These are phyloP conservation scores for Nannoperca australis DNA, from an alignment of 2,797 vertebrate species.

Conservation along the genomic window DNA sequence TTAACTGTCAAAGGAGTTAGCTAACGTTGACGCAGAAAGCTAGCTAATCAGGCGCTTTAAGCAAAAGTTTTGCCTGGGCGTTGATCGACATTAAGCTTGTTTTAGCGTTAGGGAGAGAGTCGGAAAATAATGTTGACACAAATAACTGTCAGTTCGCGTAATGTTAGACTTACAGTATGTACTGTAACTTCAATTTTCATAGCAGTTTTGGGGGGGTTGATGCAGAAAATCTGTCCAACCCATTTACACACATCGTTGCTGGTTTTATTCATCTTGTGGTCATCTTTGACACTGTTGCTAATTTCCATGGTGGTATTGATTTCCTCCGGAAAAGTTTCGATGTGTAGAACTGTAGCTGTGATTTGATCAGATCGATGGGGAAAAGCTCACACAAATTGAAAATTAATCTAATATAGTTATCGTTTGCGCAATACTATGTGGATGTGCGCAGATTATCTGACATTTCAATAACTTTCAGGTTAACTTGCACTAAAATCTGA, in stretches of 20 bases:
- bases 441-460: not conserved
- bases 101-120: not conserved
- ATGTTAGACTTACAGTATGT: not conserved
- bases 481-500: not conserved
- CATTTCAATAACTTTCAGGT: not conserved
- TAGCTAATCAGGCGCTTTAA: slow-evolving; percentile 55
- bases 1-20: slow-evolving; percentile 1
- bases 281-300: slow-evolving; percentile 12
- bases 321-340: slow-evolving; percentile 24
- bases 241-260: not conserved
- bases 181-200: not conserved
- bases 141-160: not conserved
- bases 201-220: not conserved
- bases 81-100: not conserved
- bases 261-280: not conserved
- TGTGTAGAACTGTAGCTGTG: not conserved
- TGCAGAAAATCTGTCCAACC: not conserved
- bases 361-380: slow-evolving; percentile 1
- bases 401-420: not conserved
- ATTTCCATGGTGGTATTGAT: not conserved
- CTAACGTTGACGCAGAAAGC: slow-evolving; percentile 48
- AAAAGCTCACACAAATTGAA: not conserved
- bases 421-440: not conserved
- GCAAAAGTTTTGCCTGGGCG: slow-evolving; percentile 47
- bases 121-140: not conserved